A percentile compares a stretch with the other conserved stretches of the same genome.
These are phyloP conservation scores for Callocephalon fimbriatum DNA, from an alignment of 2,113 vertebrate genomes.

Conservation along the genomic window DNA sequence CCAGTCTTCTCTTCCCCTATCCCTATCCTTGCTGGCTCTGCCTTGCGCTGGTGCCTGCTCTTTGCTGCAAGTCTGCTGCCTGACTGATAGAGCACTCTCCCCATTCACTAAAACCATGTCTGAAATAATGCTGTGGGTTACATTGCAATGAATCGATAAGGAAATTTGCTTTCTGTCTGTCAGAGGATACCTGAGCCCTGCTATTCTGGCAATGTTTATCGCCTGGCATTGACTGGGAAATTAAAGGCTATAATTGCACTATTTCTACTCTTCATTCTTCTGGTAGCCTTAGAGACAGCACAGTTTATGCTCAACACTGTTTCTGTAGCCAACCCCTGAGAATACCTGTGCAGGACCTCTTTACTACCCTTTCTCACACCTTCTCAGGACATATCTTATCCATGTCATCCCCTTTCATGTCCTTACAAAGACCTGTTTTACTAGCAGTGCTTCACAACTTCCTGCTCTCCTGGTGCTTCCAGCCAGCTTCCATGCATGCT, in stretches of 20 bases:
- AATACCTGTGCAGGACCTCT: background rate
- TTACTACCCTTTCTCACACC: background rate
- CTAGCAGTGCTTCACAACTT: background rate
- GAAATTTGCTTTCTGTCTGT: background rate
- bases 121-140: background rate
- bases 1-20: background rate
- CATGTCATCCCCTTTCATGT: background rate
- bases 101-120: background rate
- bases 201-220: background rate
- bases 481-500: background rate
- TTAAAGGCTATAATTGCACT: background rate
- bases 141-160: fast-evolving
- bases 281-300: background rate
- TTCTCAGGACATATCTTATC: background rate
- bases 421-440: background rate
- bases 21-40: background rate
- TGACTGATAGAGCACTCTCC: background rate
- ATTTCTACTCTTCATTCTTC: background rate
- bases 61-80: background rate
- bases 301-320: background rate
- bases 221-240: background rate
- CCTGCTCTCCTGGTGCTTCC: background rate
- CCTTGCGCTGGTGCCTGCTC: fast-evolving
- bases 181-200: background rate
- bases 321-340: background rate